Base-by-base conservation (phyloP, 2,888 invertebrate species). In the Microplitis deprimator region DNA sequence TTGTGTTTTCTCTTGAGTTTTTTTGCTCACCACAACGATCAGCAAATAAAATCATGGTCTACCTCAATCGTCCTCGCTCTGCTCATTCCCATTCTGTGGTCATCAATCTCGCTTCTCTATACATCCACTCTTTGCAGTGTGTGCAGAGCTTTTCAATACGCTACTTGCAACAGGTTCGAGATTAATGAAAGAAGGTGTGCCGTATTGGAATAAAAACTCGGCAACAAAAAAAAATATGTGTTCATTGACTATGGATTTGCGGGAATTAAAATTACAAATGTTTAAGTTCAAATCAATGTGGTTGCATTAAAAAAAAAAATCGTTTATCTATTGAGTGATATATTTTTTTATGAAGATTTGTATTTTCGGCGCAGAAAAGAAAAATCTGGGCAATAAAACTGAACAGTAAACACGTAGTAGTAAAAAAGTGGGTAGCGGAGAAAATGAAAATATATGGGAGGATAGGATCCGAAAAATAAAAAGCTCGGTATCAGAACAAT, bases 41-140 rank as follows among this genome's bases (percentile, higher is more conserved):
- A 29, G 50, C 50, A 13, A 50, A 86, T 86, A 85, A 86, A 86
- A 85, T 84, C 86, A 84, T 85, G 84, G 83, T 82, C 86, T 86
- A 80, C 82, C 84, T 82, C 84, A 85, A 85, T 76, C 75, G 79
- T 76, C 73, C 76, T 75, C 72, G 64, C 60, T 39, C 50, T 13
- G 50, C 50, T 50, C 50, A 50, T 50, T 50, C 50, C 50, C 50
- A 50, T 50, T 50, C 3, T 50, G 50, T 13, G 50, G 50, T 50
- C 50, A 50, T 50, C 50, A 50, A 50, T 50, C 50, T 50, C 50
- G 50, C 50, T 50, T 10, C 50, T 50, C 50, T 50, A 50, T 50
- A 50, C 50, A 50, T 13, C 50, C 77, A 69, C 50, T 85, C 84
- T 77, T 82, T 82, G 80, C 84, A 82, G 82, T 83, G 80, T 41